phyloP scores from a whole-genome alignment of 2,113 vertebrate genomes.

The Cygnus buccinator region DNA sequence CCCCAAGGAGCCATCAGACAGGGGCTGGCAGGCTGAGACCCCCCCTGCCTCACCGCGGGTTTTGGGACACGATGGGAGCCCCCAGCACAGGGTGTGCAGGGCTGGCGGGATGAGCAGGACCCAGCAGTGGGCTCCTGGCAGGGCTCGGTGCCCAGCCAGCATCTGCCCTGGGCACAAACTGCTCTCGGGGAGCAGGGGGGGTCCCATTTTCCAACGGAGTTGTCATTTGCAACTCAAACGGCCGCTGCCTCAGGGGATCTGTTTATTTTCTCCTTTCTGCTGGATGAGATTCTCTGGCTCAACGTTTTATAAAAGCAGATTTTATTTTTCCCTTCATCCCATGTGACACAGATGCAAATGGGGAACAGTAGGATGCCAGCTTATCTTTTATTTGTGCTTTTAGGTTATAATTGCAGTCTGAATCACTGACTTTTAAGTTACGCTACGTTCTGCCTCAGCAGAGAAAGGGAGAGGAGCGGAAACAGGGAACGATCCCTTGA shows the following conservation, averaged over 20 bases:
- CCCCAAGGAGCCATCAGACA: not conserved
- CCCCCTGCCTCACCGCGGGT: not conserved
- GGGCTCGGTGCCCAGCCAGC: fast-evolving
- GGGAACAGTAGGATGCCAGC: conserved; percentile 53
- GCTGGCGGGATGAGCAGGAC: fast-evolving
- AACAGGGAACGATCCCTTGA: conserved; percentile 36
- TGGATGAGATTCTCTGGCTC: conserved; percentile 1
- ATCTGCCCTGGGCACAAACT: not conserved
- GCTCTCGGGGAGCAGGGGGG: not conserved
- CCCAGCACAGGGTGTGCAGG: fast-evolving
- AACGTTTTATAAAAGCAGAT: conserved; percentile 19
- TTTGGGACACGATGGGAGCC: not conserved
- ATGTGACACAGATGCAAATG: conserved; percentile 17
- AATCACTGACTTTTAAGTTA: conserved; percentile 56
- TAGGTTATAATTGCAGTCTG: conserved; percentile 62
- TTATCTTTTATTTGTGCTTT: conserved; percentile 55
- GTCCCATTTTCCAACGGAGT: not conserved
- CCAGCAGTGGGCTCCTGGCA: fast-evolving
- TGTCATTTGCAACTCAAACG: conserved; percentile 11
- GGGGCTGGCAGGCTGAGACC: not conserved
- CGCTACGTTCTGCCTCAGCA: conserved; percentile 52
- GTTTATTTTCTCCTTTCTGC: conserved; percentile 20
- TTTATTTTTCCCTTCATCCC: conserved; percentile 41
- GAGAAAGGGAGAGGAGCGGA: conserved; percentile 55
- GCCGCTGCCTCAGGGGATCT: not conserved